These are phyloP conservation scores for Menidia menidia DNA, from an alignment of 2,797 vertebrate species.

Conservation along the genomic window DNA sequence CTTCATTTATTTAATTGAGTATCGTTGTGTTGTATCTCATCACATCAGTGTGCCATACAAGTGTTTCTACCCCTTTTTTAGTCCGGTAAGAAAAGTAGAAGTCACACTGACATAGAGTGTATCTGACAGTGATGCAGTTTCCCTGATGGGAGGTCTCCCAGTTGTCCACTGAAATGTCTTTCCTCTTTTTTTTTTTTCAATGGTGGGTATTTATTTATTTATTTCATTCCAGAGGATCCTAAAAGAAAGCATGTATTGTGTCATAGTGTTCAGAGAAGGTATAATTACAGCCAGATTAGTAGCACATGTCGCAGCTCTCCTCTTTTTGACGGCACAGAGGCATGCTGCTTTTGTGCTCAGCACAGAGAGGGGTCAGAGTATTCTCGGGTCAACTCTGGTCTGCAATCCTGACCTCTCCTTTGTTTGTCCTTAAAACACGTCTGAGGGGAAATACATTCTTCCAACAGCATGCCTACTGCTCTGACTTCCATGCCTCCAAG, in stretches of 20 bases:
- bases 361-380: constrained; percentile 43
- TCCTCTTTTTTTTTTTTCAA: no score
- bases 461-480: neutral
- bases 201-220: neutral
- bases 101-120: neutral
- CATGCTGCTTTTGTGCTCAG: constrained; percentile 35
- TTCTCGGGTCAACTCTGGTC: constrained; percentile 55
- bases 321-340: constrained; percentile 41
- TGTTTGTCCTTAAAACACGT: constrained; percentile 62
- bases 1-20: no score
- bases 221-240: neutral
- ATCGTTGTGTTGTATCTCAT: neutral
- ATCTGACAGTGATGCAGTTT: neutral
- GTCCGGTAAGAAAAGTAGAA: no score
- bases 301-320: constrained; percentile 19
- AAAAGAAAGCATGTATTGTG: neutral
- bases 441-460: constrained; percentile 42
- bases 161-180: neutral
- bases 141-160: neutral
- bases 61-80: no score
- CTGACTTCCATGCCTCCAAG: neutral
- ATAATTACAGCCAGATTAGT: constrained; percentile 11
- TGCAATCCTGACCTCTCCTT: constrained; percentile 74
- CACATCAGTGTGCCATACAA: neutral
- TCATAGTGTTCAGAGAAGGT: constrained; percentile 1